Base-by-base conservation (phyloP, 2,888 invertebrate genomes). In the Branchipolynoe longqiensis region DNA sequence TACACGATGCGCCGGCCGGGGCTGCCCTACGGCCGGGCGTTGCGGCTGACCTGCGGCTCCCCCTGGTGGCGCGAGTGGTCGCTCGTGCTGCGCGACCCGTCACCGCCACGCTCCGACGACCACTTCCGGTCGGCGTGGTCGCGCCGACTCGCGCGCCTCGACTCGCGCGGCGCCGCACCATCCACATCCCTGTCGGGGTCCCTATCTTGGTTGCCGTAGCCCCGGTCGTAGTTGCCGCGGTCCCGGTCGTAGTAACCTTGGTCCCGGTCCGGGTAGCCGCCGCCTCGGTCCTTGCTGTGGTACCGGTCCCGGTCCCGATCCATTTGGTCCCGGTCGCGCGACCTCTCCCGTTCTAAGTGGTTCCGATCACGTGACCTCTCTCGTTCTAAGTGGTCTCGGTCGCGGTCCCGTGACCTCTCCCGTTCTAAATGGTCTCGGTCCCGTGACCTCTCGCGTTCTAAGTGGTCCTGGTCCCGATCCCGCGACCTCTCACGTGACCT, bases 51-150 rank as follows among this genome's bases (percentile, higher is more conserved):
- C n/a, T n/a, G n/a, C n/a, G n/a, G n/a, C n/a, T 73, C 73, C 36
- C n/a, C 2, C 40, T 38, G 8, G 31, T 48, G 48, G 41, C 78
- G 25, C 18, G 78, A 25, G 54, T 78, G 78, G 78, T 78, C 78
- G 28, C 78, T 41, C 28, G 41, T 41, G 25, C 48, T 54, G 2
- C 78, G 41, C 28, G 41, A 54, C 48, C 48, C 78, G 28, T 41
- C 78, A 18, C 48, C 28, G 31, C 78, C 54, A 25, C 78, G 78
- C 12, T 78, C 78, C 31, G 41, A 48, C 22, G 48, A 48, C n/a
- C n/a, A n/a, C 18, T 78, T 78, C 48, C 48, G 40, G 54, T 78
- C 78, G 54, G 25, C 48, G 54, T 78, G 78, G 78, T 78, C 78
- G 4, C 78, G 41, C 18, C 78, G 41, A 54, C 78, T 78, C 28